A percentile compares a stretch with the other conserved stretches of the same genome.
Evolutionary conservation across 2,113 vertebrate species (phyloP).

Genomic region (Gobio gobio): DNA sequence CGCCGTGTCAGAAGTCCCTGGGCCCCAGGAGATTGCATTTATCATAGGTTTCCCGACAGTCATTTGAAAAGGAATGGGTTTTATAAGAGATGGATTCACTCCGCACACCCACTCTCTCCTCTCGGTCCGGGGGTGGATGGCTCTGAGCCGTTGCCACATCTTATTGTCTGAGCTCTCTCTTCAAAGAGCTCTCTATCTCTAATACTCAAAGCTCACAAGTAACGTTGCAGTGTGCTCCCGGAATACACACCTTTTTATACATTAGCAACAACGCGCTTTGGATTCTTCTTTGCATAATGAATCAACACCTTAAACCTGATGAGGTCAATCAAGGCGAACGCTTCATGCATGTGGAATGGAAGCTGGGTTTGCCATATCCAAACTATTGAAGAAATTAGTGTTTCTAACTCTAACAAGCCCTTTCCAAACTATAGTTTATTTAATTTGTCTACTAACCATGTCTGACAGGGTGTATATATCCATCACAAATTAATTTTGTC

Average conservation of each 20-base stretch:
- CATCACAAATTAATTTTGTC: background rate
- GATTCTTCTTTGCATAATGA: background rate
- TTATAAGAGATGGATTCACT: conserved; percentile 73
- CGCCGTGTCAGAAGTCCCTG: conserved; percentile 60
- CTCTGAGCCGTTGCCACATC: conserved; percentile 69
- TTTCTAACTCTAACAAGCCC: background rate
- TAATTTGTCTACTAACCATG: background rate
- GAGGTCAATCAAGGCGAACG: background rate
- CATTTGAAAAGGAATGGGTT: conserved; percentile 65
- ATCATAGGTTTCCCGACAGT: conserved; percentile 67
- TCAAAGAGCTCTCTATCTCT: conserved; percentile 57
- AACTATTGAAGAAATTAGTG: background rate
- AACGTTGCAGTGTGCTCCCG: conserved; percentile 2
- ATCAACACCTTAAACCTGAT: conserved; percentile 19
- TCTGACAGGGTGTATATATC: background rate
- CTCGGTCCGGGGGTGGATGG: conserved; percentile 74
- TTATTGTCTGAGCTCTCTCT: conserved; percentile 53
- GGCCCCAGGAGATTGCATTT: conserved; percentile 66
- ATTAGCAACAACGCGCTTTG: conserved; percentile 6
- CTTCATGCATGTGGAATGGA: background rate
- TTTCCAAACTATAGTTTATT: background rate
- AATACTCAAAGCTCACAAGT: conserved; percentile 25
- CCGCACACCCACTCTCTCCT: conserved; percentile 76
- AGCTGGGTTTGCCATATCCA: background rate
- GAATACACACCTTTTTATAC: conserved; percentile 10